Evolutionary conservation across 2,888 invertebrate species (phyloP), one percentile per base, ranked within the genome.

Genomic region (Theodoxus fluviatilis): DNA sequence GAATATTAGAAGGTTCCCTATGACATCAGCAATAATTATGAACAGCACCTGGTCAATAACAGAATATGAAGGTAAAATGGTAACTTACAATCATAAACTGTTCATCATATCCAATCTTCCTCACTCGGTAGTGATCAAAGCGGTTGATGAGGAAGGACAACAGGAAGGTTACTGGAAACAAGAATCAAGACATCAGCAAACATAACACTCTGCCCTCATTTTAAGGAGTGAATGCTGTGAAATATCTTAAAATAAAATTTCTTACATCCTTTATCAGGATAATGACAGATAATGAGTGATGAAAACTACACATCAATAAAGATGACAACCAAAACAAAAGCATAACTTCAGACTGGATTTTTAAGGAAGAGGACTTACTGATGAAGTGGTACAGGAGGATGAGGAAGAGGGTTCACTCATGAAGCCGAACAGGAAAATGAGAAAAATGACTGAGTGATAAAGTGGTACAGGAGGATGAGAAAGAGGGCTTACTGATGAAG

Each of bases 61-160:
- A 63, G 22, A 12, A 22, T n/a, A n/a, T n/a, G n/a, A n/a, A n/a
- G n/a, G n/a, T n/a, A n/a, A n/a, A 37, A 9, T 31, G 33, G 6
- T 52, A 33, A 80, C 81, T 82, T 71, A 89, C 89, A 87, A 90
- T 89, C 67, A 90, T 89, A 73, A 90, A 88, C 83, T 90, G 90
- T 76, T 90, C 90, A 71, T 89, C 88, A 57, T 84, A 78, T 22
- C 87, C 86, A 59, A 90, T 89, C 68, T 83, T 85, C 25, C 89
- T 80, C 7, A 88, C 84, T 73, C 85, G 73, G 67, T 78, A 71
- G 78, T 84, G 71, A 83, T 86, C 83, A 73, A 84, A 84, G 69
- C 81, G 82, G 81, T 90, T 90, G 67, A 89, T 88, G 35, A 89
- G 73, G 67, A 84, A 87, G 3, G 89, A 88, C 61, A 90, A 76